Percentiles rank a stretch among this genome's conserved stretches.
phyloP scores from a whole-genome alignment of 2,113 vertebrate genomes.

The Rhinoderma darwinii region DNA sequence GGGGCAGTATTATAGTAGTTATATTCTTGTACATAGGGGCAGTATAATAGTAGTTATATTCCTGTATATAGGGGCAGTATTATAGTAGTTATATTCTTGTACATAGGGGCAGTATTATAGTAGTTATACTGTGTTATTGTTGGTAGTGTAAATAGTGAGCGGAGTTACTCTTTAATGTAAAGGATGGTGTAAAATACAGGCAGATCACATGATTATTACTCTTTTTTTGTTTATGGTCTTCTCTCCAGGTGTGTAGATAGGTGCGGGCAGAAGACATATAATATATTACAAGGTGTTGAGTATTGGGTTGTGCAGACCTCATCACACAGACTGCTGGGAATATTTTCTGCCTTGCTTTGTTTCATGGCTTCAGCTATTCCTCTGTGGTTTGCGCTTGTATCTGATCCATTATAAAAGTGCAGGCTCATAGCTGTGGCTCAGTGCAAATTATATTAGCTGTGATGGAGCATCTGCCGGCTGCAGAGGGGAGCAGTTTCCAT shows the following conservation, averaged over 20 bases:
- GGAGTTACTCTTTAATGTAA: too few species aligned
- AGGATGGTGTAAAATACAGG: not conserved
- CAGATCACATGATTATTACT: not conserved
- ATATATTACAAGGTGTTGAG: not conserved
- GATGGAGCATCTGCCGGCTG: conserved; percentile 36
- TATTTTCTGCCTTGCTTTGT: not conserved
- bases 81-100: too few species aligned
- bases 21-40: too few species aligned
- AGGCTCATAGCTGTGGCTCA: not conserved
- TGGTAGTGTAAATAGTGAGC: not conserved
- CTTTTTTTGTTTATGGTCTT: too few species aligned
- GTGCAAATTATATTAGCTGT: conserved; percentile 29
- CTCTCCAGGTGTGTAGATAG: not conserved
- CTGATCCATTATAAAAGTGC: conserved; percentile 8
- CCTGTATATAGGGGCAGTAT: too few species aligned
- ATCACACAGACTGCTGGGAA: not conserved
- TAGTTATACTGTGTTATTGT: not conserved
- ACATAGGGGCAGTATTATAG: too few species aligned
- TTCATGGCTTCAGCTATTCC: not conserved
- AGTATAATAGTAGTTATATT: too few species aligned
- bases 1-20: too few species aligned
- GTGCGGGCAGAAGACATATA: not conserved
- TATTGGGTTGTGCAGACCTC: not conserved
- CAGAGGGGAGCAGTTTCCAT: not conserved
- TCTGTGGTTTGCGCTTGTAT: not conserved